A percentile compares a stretch with the other conserved stretches of the same genome.
Conservation (phyloP, 2,888 invertebrate genomes). For the Drosophila emarginata region DNA sequence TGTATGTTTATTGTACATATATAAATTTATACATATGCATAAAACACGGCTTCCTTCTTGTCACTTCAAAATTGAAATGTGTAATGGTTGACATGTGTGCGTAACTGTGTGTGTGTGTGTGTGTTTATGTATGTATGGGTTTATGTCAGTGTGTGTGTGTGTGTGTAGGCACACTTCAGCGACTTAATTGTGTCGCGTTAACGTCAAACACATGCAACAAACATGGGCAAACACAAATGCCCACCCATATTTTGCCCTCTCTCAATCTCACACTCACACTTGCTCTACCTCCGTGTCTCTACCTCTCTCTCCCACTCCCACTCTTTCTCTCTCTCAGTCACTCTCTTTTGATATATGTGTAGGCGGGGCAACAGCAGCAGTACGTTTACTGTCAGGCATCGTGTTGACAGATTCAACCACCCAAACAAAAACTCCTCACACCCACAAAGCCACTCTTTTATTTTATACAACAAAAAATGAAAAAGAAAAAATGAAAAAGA, state of each 20-base stretch:
- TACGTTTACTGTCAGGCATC: conserved; percentile 56
- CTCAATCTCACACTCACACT: conserved; percentile 27
- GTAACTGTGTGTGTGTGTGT: background rate
- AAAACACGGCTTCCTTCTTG: conserved; percentile 20
- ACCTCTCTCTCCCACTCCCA: conserved; percentile 18
- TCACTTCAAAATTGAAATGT: conserved; percentile 71
- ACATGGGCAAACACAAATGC: conserved; percentile 70
- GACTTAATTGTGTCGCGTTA: conserved; percentile 78
- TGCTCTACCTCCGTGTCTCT: conserved; percentile 33
- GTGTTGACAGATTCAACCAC: conserved; percentile 75
- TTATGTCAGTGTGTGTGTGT: conserved; percentile 14
- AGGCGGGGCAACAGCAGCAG: conserved; percentile 17
- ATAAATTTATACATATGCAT: background rate
- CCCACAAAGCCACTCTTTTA: conserved; percentile 71
- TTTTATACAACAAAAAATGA: conserved; percentile 53
- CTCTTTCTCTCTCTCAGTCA: conserved; percentile 12
- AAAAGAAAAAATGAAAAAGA: conserved; percentile 9
- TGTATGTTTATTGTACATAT: background rate
- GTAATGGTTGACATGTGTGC: conserved; percentile 57
- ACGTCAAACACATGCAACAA: conserved; percentile 78
- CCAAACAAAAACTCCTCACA: conserved; percentile 63
- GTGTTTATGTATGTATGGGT: background rate
- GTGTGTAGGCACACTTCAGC: conserved; percentile 69
- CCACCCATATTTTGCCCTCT: conserved; percentile 3
- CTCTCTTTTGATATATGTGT: conserved; percentile 6